phyloP scores from a whole-genome alignment of 2,113 vertebrate species.

The Peromyscus californicus region DNA sequence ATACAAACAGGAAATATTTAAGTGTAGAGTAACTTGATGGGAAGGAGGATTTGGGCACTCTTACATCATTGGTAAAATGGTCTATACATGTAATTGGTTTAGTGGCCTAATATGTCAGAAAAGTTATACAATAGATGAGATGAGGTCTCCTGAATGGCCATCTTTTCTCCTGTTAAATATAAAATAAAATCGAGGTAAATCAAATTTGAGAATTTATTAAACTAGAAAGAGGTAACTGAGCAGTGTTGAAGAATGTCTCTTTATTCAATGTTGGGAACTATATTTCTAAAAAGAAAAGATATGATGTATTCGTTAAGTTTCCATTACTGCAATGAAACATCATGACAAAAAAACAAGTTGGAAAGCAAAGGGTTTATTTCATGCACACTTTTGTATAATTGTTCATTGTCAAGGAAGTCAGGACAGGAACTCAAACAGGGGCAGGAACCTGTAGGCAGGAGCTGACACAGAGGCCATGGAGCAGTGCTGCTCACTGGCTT shows the following conservation, averaged over 20 bases:
- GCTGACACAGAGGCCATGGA: neutral
- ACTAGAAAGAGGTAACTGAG: neutral
- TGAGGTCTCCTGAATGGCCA: neutral
- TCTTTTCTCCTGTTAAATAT: neutral
- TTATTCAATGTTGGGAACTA: neutral
- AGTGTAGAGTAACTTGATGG: constrained; percentile 48
- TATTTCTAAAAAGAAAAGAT: neutral
- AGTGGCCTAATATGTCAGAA: neutral
- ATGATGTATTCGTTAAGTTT: neutral
- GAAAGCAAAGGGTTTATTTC: neutral
- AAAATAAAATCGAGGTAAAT: neutral
- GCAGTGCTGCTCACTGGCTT: neutral
- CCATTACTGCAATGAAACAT: neutral
- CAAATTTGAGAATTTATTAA: neutral
- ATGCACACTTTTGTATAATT: neutral
- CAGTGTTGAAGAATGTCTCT: neutral
- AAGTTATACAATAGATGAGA: neutral
- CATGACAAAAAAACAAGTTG: neutral
- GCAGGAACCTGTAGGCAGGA: neutral
- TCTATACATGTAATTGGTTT: neutral
- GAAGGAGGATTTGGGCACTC: neutral
- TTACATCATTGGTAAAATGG: neutral
- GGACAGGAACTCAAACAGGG: neutral
- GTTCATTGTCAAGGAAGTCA: neutral
- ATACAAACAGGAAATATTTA: constrained; percentile 60